Conservation (phyloP, 2,113 vertebrate species). For the Poeciliopsis turrubarensis region DNA sequence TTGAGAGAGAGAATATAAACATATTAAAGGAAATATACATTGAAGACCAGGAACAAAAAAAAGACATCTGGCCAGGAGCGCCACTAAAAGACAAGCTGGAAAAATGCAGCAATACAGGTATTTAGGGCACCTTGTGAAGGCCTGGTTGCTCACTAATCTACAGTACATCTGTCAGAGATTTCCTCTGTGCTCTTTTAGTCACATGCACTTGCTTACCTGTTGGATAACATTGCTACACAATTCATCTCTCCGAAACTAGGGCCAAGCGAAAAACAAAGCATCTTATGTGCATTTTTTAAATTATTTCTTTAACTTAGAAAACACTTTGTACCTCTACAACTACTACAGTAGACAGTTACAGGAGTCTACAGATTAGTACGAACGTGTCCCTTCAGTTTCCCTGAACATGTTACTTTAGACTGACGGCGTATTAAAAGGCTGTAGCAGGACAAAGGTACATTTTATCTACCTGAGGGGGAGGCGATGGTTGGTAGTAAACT, state of each 20-base stretch:
- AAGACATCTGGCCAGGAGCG: background rate
- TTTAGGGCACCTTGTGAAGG: conserved; percentile 11
- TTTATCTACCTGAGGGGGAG: conserved; percentile 77
- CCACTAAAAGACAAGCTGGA: background rate
- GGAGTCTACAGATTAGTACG: conserved; percentile 9
- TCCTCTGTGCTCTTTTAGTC: conserved; percentile 9
- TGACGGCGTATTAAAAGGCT: conserved; percentile 15
- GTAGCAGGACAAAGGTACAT: conserved; percentile 55
- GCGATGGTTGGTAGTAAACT: conserved; percentile 77
- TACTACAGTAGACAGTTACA: background rate
- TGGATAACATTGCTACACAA: background rate
- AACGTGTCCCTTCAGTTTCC: background rate
- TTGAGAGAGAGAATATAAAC: conserved; percentile 52
- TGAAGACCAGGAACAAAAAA: background rate
- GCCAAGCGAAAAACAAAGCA: background rate
- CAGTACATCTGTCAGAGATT: conserved; percentile 2
- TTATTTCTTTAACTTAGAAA: background rate
- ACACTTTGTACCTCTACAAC: background rate
- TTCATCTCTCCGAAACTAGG: background rate
- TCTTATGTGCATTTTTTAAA: background rate
- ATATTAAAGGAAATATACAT: conserved; percentile 3
- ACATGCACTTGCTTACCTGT: conserved; percentile 57
- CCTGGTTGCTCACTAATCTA: background rate
- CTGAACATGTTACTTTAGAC: conserved; percentile 17
- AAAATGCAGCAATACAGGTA: background rate